Base-by-base conservation (phyloP, 2,888 invertebrate genomes). In the Drosophila lacicola region DNA sequence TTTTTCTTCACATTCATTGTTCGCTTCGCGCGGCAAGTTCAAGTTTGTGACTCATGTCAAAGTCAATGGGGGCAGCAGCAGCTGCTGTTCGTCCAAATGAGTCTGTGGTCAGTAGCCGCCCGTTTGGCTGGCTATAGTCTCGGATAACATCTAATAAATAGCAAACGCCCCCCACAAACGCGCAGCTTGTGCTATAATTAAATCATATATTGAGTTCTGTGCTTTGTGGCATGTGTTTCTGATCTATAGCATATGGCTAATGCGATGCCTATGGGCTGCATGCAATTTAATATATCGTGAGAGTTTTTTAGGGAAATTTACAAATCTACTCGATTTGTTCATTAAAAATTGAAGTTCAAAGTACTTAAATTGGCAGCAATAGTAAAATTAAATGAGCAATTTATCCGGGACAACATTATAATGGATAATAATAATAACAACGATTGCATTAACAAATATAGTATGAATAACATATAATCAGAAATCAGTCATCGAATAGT, bases 21-120 rank as follows among this genome's bases (percentile, higher is more conserved):
- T 37, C 25, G 29, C 39, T 39, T 36, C 44, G 63, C 37, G 34
- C 42, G 42, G 55, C 84, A 85, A 85, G 85, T 89, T 85, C 85
- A 85, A 85, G 85, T 85, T 87, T 85, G 70, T 85, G 89, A 88
- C 79, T 84, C 85, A 86, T 62, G 33, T 53, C 58, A 71, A 62
- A 76, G 76, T 70, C 74, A 70, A 36, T 36, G 45, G 55, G 58
- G 57, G 47, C 55, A 50, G 4, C 51, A 51, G 37, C 45, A 51
- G 56, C 56, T 42, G 65, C 56, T 49, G 60, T 45, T 47, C 44
- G 36, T 37, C 41, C 34, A 63, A 19, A 36, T 37, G 44, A 42
- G 53, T 63, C 80, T 78, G 67, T 77, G 78, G 78, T 78, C 78
- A 75, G 68, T 45, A 55, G 80, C 25, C 72, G 76, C 61, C 79